phyloP scores from a whole-genome alignment of 2,888 invertebrate species.

The Monopis laevigella region DNA sequence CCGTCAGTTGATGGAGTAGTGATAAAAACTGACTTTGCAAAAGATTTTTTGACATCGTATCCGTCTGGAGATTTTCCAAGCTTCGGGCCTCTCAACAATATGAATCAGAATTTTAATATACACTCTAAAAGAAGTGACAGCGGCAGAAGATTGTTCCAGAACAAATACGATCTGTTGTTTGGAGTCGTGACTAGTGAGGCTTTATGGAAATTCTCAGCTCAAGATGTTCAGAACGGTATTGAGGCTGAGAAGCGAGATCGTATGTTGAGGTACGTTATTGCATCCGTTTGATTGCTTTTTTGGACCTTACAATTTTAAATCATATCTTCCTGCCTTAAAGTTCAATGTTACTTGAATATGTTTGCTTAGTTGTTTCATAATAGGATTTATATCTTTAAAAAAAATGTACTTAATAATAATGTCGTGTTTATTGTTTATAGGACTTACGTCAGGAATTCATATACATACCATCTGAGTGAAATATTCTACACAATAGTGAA shows the following conservation, averaged over 20 bases:
- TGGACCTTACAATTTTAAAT: constrained; percentile 5
- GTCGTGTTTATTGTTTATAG: constrained; percentile 41
- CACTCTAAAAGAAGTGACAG: constrained; percentile 71
- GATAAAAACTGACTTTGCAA: constrained; percentile 87
- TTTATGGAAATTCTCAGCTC: constrained; percentile 88
- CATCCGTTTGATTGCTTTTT: background rate
- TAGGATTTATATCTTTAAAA: too few relatives aligned
- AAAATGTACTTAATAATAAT: background rate
- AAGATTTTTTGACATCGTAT: constrained; percentile 78
- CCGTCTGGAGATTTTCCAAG: constrained; percentile 71
- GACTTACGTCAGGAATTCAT: constrained; percentile 94
- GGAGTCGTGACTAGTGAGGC: constrained; percentile 93
- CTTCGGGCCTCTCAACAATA: constrained; percentile 66
- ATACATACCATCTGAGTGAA: constrained; percentile 94
- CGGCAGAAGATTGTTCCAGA: constrained; percentile 66
- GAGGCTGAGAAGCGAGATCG: constrained; percentile 88
- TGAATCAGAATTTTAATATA: constrained; percentile 59
- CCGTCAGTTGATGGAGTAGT: constrained; percentile 95
- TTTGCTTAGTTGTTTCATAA: too few relatives aligned
- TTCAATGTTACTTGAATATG: background rate
- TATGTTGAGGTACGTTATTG: constrained; percentile 66
- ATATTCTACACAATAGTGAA: constrained; percentile 96
- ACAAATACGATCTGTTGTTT: constrained; percentile 85
- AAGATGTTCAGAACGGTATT: constrained; percentile 84
- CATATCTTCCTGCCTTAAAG: background rate